Conservation (phyloP, 2,113 vertebrate genomes). For the Notothenia rossii region DNA sequence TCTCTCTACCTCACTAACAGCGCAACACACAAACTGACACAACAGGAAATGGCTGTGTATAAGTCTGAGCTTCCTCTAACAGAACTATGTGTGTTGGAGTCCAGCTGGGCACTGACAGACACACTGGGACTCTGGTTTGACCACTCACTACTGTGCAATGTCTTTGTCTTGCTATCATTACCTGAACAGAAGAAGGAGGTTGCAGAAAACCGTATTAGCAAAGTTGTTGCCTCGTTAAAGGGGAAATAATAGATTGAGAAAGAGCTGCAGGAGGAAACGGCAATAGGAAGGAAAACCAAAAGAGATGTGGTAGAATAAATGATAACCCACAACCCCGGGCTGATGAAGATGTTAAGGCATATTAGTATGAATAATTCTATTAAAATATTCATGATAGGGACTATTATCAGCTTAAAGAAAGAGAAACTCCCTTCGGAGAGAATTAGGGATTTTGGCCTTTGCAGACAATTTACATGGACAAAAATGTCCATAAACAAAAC, state of each 20-base stretch:
- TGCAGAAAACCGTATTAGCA: not conserved
- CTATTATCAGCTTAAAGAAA: not conserved
- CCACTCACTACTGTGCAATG: not conserved
- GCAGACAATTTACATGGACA: too few relatives aligned
- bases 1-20: constrained; percentile 14
- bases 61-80: constrained; percentile 45
- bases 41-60: constrained; percentile 65
- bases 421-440: too few relatives aligned
- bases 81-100: not conserved
- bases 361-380: not conserved
- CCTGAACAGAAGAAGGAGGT: too few relatives aligned
- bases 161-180: too few relatives aligned
- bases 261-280: not conserved
- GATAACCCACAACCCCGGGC: not conserved
- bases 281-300: not conserved
- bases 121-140: not conserved
- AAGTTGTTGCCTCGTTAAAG: not conserved
- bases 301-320: not conserved
- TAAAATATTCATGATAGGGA: not conserved
- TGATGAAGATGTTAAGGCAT: not conserved
- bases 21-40: constrained; percentile 17
- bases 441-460: too few relatives aligned
- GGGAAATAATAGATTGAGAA: not conserved
- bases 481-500: too few relatives aligned
- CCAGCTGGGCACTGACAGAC: not conserved